Conservation (phyloP, 2,797 vertebrate species). For the Mycteria americana region DNA sequence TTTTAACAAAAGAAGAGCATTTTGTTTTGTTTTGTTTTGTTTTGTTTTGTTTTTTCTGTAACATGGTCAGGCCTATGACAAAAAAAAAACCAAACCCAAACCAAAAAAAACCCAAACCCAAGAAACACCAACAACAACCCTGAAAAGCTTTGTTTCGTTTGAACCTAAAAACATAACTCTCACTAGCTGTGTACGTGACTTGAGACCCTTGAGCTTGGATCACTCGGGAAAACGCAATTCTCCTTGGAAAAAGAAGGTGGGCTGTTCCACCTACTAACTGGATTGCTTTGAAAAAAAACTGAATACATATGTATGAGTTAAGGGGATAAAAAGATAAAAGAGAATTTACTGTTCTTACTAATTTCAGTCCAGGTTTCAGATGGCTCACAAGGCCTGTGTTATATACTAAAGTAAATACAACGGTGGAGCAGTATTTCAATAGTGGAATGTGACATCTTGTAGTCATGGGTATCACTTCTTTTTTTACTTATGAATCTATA, state of each 20-base stretch:
- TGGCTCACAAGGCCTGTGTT: neutral
- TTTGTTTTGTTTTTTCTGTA: too few relatives aligned
- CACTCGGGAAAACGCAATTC: neutral
- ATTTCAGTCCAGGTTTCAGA: neutral
- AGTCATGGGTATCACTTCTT: neutral
- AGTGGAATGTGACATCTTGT: neutral
- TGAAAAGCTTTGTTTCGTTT: neutral
- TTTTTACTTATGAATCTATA: neutral
- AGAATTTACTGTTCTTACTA: neutral
- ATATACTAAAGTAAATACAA: neutral
- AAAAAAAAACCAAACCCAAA: neutral
- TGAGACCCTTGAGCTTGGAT: neutral
- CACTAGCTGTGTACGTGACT: neutral
- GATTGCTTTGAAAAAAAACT: neutral
- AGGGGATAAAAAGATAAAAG: neutral
- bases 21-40: neutral
- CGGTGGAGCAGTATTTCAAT: neutral
- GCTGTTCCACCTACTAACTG: neutral
- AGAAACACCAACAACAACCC: neutral
- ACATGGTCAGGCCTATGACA: neutral
- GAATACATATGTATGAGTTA: neutral
- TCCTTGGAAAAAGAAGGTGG: neutral
- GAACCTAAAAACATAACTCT: neutral
- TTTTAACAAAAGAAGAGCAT: neutral
- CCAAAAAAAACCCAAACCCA: neutral